Evolutionary conservation across 2,888 invertebrate genomes (phyloP).

Genomic region (Amphipyra tragopoginis): DNA sequence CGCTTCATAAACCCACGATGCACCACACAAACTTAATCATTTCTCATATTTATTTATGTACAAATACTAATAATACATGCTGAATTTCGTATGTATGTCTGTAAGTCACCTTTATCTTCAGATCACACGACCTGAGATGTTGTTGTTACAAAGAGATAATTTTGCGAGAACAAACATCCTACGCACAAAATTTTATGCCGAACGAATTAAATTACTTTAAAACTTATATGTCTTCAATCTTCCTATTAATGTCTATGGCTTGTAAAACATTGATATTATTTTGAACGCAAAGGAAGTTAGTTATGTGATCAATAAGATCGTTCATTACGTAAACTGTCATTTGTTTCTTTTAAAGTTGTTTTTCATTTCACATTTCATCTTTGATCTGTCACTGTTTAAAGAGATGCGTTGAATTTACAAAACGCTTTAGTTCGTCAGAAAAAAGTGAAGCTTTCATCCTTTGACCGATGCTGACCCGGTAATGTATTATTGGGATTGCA

Average conservation of each 20-base stretch:
- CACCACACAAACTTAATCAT: conserved; percentile 37
- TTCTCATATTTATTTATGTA: conserved; percentile 12
- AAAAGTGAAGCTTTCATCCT: conserved; percentile 75
- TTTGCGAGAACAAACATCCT: conserved; percentile 13
- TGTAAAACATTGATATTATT: conserved; percentile 23
- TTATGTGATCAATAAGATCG: conserved; percentile 23
- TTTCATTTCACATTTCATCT: conserved; percentile 54
- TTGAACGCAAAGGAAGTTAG: conserved; percentile 13
- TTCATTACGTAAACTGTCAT: conserved; percentile 30
- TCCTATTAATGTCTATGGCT: conserved; percentile 18
- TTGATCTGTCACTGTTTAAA: conserved; percentile 73
- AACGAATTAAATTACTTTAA: conserved; percentile 36
- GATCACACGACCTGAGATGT: neutral
- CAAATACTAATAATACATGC: neutral
- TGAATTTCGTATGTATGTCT: neutral
- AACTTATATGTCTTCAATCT: conserved; percentile 25
- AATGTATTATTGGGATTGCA: conserved; percentile 82
- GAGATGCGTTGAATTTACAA: conserved; percentile 74
- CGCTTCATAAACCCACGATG: conserved; percentile 54
- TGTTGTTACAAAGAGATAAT: conserved; percentile 13
- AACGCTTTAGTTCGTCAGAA: conserved; percentile 72
- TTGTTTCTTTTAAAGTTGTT: conserved; percentile 25
- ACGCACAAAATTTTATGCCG: conserved; percentile 24
- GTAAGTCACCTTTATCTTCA: conserved; percentile 1
- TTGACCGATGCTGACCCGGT: conserved; percentile 77